A percentile compares a stretch with the other conserved stretches of the same genome.
Evolutionary conservation across 2,113 vertebrate genomes (phyloP).

Genomic region (Bubo scandiacus): DNA sequence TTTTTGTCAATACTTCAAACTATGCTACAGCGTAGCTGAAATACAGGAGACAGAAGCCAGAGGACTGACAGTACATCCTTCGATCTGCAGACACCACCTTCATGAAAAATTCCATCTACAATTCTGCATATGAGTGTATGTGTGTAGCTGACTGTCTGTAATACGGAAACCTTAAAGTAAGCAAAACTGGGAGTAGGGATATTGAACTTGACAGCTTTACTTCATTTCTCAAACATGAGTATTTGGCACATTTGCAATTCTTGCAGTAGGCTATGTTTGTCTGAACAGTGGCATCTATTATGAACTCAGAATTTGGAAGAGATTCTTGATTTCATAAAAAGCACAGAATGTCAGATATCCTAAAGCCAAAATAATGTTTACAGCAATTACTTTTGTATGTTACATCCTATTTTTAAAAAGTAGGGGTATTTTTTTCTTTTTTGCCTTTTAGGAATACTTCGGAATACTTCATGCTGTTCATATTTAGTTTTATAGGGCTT

Average conservation of each 20-base stretch:
- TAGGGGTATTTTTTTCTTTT: background rate
- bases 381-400: background rate
- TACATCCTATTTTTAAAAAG: background rate
- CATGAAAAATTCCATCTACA: background rate
- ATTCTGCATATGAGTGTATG: background rate
- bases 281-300: background rate
- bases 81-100: background rate
- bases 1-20: background rate
- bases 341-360: background rate
- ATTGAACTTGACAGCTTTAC: background rate
- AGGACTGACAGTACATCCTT: background rate
- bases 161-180: background rate
- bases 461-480: background rate
- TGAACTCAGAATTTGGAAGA: background rate
- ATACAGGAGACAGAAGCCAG: background rate
- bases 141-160: background rate
- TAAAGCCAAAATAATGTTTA: background rate
- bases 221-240: background rate
- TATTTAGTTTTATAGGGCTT: background rate
- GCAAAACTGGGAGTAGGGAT: background rate
- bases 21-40: background rate
- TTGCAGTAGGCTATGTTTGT: background rate
- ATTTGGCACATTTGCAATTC: background rate
- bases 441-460: background rate
- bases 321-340: background rate